A percentile compares a stretch with the other conserved stretches of the same genome.
Evolutionary conservation across 2,797 vertebrate species (phyloP).

Genomic region (Loris lydekkerianus): DNA sequence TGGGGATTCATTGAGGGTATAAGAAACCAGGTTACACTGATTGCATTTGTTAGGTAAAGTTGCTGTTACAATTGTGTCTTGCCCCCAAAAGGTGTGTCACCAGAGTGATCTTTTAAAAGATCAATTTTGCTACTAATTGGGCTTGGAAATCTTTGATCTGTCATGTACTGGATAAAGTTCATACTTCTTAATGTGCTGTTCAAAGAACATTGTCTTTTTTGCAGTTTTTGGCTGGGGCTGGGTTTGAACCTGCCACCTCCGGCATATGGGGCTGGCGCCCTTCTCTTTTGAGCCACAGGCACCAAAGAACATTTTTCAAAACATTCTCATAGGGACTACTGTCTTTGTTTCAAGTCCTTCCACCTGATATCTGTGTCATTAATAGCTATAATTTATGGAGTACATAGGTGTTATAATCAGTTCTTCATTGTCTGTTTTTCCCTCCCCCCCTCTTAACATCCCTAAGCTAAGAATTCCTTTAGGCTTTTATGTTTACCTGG

Average conservation of each 20-base stretch:
- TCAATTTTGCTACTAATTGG: not conserved
- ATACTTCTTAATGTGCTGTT: not conserved
- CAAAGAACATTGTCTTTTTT: not conserved
- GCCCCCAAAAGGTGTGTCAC: not conserved
- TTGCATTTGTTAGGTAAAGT: too few species aligned
- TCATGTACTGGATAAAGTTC: not conserved
- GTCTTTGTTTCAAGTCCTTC: not conserved
- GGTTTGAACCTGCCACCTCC: too few species aligned
- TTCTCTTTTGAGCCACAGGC: too few species aligned
- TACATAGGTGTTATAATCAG: not conserved
- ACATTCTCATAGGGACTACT: not conserved
- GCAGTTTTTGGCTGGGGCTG: too few species aligned
- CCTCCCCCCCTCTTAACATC: not conserved
- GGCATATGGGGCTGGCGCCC: too few species aligned
- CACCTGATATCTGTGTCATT: not conserved
- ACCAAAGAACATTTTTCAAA: not conserved
- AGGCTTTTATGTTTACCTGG: not conserved
- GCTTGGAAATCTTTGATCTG: not conserved
- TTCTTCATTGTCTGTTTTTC: not conserved
- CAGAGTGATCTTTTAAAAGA: constrained; percentile 9
- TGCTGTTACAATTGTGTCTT: too few species aligned
- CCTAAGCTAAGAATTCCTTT: not conserved
- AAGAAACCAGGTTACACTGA: too few species aligned
- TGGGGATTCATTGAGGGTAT: too few species aligned
- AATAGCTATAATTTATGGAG: not conserved